Conservation (phyloP, 2,113 vertebrate species). For the Notechis scutatus region DNA sequence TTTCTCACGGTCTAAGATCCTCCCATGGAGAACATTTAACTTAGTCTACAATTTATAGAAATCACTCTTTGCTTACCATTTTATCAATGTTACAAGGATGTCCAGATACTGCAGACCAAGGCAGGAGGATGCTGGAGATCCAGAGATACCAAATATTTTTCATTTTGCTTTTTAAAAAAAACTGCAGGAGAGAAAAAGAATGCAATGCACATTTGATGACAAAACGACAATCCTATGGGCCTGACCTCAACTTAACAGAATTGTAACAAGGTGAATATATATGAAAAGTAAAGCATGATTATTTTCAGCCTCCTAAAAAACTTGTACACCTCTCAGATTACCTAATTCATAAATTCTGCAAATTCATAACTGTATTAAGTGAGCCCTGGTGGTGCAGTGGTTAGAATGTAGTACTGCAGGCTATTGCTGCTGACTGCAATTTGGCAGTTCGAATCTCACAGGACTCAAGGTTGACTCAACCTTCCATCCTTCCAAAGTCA, state of each 20-base stretch:
- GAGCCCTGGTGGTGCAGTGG: too few species aligned
- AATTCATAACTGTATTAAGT: neutral
- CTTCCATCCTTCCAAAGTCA: neutral
- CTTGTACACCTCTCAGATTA: neutral
- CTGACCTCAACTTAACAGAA: neutral
- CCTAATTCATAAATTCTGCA: neutral
- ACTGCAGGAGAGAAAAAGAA: slow-evolving; percentile 28
- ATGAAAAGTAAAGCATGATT: neutral
- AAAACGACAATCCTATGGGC: slow-evolving; percentile 22
- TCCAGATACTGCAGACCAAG: slow-evolving; percentile 29
- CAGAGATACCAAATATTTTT: slow-evolving; percentile 36
- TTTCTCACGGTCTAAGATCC: neutral
- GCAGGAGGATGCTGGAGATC: slow-evolving; percentile 41
- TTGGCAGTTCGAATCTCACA: too few species aligned
- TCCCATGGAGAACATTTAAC: neutral
- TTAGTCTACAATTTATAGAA: accelerated
- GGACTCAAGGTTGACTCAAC: neutral
- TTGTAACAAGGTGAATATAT: neutral
- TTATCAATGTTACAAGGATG: slow-evolving; percentile 39
- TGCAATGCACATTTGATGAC: neutral
- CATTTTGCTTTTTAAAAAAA: slow-evolving; percentile 52
- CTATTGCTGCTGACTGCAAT: too few species aligned
- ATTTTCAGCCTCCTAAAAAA: neutral
- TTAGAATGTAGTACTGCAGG: too few species aligned
- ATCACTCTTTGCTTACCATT: slow-evolving; percentile 36